phyloP scores from a whole-genome alignment of 2,797 vertebrate genomes.

The Malacoraja senta region DNA sequence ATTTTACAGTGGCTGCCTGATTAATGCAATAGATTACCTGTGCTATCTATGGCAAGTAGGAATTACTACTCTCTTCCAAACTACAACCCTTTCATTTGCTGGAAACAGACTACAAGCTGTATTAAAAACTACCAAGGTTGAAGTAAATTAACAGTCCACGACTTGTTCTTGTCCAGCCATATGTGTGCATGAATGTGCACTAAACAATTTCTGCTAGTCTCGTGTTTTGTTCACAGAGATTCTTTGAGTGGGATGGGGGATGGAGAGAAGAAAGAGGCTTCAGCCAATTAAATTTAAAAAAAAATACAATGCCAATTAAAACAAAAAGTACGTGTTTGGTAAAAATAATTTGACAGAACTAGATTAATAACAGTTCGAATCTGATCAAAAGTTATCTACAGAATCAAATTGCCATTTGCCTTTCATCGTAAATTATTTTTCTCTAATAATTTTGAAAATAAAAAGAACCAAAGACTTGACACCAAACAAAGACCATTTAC shows the following conservation, averaged over 20 bases:
- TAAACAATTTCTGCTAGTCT: background rate
- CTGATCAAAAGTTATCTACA: background rate
- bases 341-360: background rate
- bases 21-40: slow-evolving; percentile 63
- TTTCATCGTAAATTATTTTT: background rate
- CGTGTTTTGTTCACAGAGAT: background rate
- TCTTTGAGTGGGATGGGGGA: background rate
- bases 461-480: background rate
- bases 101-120: background rate
- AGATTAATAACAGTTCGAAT: background rate
- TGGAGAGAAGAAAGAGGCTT: background rate
- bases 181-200: background rate
- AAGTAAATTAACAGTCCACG: slow-evolving; percentile 6
- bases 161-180: background rate
- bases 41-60: slow-evolving; percentile 49
- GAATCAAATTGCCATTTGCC: background rate
- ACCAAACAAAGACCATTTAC: background rate
- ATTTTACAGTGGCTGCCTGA: slow-evolving; percentile 61
- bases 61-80: slow-evolving; percentile 48
- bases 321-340: too few species aligned
- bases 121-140: slow-evolving; percentile 27
- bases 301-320: background rate
- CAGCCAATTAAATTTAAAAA: background rate
- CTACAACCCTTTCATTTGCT: slow-evolving; percentile 41
- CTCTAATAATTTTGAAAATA: background rate